A percentile compares a stretch with the other conserved stretches of the same genome.
phyloP scores from a whole-genome alignment of 1,140 invertebrate genomes.

The Elymnias hypermnestra region DNA sequence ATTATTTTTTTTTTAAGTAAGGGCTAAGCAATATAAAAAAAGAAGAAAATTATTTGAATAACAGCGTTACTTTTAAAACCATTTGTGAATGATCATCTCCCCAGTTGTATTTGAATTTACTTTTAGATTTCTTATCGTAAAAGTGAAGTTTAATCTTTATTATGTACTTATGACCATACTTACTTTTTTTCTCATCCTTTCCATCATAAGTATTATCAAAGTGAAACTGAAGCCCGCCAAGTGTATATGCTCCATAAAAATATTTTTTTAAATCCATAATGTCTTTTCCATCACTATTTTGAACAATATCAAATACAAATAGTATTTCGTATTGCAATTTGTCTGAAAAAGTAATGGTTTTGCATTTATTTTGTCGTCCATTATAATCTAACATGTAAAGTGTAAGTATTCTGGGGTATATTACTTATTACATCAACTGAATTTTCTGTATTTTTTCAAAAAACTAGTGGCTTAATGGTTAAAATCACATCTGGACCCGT shows the following conservation, averaged over 20 bases:
- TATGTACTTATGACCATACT: too few species aligned
- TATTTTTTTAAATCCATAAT: background rate
- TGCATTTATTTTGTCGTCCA: background rate
- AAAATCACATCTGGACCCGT: too few species aligned
- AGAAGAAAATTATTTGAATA: too few species aligned
- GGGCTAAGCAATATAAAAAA: too few species aligned
- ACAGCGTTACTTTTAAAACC: too few species aligned
- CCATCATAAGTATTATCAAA: background rate
- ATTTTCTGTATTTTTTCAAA: too few species aligned
- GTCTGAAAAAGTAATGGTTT: background rate
- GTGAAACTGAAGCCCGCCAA: background rate
- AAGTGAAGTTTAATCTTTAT: too few species aligned
- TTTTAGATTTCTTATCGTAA: too few species aligned
- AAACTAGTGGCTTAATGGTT: too few species aligned
- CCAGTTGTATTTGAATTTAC: too few species aligned
- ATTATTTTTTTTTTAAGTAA: too few species aligned
- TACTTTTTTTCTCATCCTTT: conserved; percentile 1
- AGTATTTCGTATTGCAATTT: background rate
- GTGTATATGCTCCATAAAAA: background rate
- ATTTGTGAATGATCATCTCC: too few species aligned
- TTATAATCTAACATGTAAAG: background rate
- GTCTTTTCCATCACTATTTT: background rate
- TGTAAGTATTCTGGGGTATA: background rate
- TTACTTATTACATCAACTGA: background rate
- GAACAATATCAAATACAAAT: background rate